Conservation (phyloP, 1,140 invertebrate species). For the Macrobrachium nipponense region DNA sequence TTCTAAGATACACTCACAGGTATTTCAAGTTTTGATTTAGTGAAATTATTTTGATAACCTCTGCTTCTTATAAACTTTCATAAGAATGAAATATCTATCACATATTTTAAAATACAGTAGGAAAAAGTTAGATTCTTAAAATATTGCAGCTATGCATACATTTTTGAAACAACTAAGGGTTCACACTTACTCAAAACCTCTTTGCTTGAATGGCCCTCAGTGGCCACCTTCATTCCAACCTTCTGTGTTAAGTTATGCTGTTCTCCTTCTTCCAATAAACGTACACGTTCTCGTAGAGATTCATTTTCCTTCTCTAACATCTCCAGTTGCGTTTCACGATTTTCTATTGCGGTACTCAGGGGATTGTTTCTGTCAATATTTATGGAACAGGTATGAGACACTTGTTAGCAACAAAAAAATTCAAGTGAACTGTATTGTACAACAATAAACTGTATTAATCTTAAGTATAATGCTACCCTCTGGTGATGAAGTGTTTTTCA, state of each 20-base stretch:
- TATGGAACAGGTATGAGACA: not conserved
- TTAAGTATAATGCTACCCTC: no score
- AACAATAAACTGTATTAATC: no score
- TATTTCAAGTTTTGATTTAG: no score
- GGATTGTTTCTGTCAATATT: slow-evolving; percentile 80
- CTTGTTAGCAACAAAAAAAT: not conserved
- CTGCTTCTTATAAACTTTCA: no score
- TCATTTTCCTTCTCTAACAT: slow-evolving; percentile 80
- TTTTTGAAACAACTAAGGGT: not conserved
- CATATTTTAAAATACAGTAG: not conserved
- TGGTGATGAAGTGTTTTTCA: no score
- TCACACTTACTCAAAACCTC: slow-evolving; percentile 36
- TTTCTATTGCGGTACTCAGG: slow-evolving; percentile 76
- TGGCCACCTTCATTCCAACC: slow-evolving; percentile 42
- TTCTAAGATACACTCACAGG: no score
- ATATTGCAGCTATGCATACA: not conserved
- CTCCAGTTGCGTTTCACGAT: slow-evolving; percentile 76
- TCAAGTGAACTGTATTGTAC: not conserved
- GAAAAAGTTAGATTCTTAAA: not conserved
- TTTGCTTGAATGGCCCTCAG: slow-evolving; percentile 20
- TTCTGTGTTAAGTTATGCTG: slow-evolving; percentile 55
- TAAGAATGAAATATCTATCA: no score
- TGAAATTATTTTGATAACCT: no score
- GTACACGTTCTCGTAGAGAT: slow-evolving; percentile 71
- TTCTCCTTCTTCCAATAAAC: slow-evolving; percentile 64